phyloP scores from a whole-genome alignment of 1,140 invertebrate species.

The Oscheius sp. region DNA sequence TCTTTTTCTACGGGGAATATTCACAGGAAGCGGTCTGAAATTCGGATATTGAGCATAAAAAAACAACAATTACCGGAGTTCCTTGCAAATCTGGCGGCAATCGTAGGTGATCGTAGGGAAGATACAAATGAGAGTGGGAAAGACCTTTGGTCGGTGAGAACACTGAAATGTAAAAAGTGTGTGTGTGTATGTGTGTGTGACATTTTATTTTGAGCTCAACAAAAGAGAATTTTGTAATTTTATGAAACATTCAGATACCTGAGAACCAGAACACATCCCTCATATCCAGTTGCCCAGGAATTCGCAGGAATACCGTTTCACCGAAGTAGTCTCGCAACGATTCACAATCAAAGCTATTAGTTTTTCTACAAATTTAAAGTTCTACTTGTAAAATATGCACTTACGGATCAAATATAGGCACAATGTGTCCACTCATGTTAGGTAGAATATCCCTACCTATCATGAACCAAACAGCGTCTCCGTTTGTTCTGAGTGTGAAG shows the following conservation, averaged over 20 bases:
- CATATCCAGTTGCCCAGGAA: constrained; percentile 53
- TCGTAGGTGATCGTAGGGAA: constrained; percentile 9
- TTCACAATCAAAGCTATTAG: constrained; percentile 51
- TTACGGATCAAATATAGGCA: constrained; percentile 54
- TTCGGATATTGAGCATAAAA: not conserved
- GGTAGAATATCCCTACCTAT: constrained; percentile 58
- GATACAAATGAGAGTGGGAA: constrained; percentile 22
- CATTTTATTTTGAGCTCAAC: not conserved
- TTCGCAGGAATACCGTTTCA: constrained; percentile 50
- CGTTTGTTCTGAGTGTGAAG: constrained; percentile 45
- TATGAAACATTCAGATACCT: not conserved
- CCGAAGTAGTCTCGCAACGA: constrained; percentile 55
- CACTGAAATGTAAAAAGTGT: constrained; percentile 2
- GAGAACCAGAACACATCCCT: constrained; percentile 60
- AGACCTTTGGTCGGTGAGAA: constrained; percentile 6
- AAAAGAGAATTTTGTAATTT: not conserved
- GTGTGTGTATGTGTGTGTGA: not conserved
- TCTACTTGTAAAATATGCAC: not conserved
- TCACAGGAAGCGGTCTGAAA: constrained; percentile 19
- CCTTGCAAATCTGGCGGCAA: constrained; percentile 19
- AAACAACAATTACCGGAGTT: constrained; percentile 15
- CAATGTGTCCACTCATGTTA: constrained; percentile 53
- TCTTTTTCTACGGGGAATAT: not conserved
- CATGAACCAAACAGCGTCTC: constrained; percentile 55
- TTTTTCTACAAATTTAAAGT: constrained; percentile 10